Base-by-base conservation (phyloP, 2,113 vertebrate genomes). In the Aegithalos caudatus region DNA sequence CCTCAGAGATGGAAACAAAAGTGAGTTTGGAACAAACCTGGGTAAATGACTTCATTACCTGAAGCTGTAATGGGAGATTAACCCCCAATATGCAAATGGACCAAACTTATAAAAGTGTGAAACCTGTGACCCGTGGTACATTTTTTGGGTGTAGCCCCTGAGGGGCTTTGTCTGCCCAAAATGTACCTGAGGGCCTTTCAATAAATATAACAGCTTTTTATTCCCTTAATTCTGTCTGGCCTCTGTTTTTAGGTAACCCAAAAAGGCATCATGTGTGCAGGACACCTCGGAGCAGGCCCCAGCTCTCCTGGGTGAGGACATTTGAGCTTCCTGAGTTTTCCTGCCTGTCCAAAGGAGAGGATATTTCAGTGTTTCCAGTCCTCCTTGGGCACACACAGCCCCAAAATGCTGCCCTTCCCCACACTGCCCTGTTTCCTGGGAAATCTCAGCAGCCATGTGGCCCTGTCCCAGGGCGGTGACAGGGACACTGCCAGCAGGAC, bases 111-210 rank as follows among this genome's bases (percentile, higher is more conserved):
- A 18, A 18, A 78, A 35, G 37, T 53, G 24, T 53, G 76, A 35
- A 50, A 64, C 24, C 37, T 0, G 0, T 79, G 37, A n/a, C 37
- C 37, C 23, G 28, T n/a, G n/a, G n/a, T n/a, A n/a, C n/a, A n/a
- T n/a, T n/a, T 62, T 62, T 7, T 42, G 23, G 9, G 5, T 27
- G 29, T 1, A 25, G 38, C 7, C 31, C 22, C 45, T 21, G n/a
- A 9, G 70, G 42, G 38, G 29, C 29, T 56, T 44, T 1, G 1
- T n/a, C 21, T 48, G 15, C n/a, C 42, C 1, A 0, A 9, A 11
- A 31, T 24, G 24, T 18, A 42, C 19, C 47, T 53, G 24, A 64
- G 53, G 14, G 14, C 14, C 6, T 24, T 28, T 42, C 58, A 42
- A 13, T 42, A 53, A 78, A 42, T 28, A 18, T 0, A 42, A 17